phyloP scores from a whole-genome alignment of 2,113 vertebrate genomes.

The Elephas maximus region DNA sequence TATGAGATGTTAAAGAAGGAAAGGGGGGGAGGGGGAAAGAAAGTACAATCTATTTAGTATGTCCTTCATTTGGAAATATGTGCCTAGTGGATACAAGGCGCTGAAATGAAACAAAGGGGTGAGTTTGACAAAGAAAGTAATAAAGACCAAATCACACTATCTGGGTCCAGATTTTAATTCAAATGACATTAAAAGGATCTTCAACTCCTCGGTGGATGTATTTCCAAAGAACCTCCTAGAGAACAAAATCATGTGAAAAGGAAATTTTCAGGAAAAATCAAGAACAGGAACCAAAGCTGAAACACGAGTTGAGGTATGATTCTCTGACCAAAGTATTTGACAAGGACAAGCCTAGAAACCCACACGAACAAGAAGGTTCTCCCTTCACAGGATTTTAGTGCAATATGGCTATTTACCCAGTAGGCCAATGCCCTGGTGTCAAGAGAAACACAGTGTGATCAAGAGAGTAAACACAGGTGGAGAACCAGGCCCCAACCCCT shows the following conservation, averaged over 20 bases:
- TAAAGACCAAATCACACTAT: not conserved
- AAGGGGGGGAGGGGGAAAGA: not conserved
- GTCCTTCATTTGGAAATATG: not conserved
- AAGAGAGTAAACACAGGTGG: not conserved
- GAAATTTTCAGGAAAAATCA: slow-evolving; percentile 4
- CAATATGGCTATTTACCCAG: not conserved
- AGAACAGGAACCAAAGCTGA: not conserved
- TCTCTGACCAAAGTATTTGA: not conserved
- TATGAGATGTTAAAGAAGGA: not conserved
- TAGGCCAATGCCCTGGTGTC: not conserved
- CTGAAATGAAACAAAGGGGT: not conserved
- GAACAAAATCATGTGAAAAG: not conserved
- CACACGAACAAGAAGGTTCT: not conserved
- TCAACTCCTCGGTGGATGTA: not conserved
- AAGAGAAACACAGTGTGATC: not conserved
- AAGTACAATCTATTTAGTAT: not conserved
- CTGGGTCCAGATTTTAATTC: not conserved
- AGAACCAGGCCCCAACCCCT: not conserved
- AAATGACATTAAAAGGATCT: not conserved
- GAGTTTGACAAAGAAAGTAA: slow-evolving; percentile 29
- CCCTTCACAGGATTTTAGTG: not conserved
- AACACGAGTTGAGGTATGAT: not conserved
- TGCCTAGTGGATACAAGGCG: not conserved
- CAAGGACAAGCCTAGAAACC: not conserved
- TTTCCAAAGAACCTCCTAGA: not conserved